Evolutionary conservation across 1,140 invertebrate species (phyloP).

Genomic region (Lanistes nyassanus): DNA sequence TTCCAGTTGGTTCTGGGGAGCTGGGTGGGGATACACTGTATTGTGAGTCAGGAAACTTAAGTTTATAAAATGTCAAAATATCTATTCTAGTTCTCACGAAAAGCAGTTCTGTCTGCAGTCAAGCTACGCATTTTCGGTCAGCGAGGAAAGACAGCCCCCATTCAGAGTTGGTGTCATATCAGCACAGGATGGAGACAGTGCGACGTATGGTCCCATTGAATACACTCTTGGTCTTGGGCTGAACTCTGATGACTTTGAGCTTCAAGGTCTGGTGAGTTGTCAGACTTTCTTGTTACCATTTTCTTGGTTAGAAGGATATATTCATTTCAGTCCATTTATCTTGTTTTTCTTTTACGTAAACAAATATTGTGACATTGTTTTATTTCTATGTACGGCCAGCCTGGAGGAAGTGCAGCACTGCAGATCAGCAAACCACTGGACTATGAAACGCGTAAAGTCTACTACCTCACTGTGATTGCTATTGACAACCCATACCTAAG

Average conservation of each 20-base stretch:
- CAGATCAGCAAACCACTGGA: slow-evolving; percentile 31
- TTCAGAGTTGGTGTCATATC: slow-evolving; percentile 31
- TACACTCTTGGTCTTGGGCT: slow-evolving; percentile 30
- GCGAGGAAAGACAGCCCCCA: slow-evolving; percentile 32
- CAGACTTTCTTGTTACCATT: no score
- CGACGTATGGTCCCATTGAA: slow-evolving; percentile 36
- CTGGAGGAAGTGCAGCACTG: neutral
- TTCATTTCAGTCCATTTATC: no score
- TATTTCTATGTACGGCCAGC: neutral
- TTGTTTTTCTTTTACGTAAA: neutral
- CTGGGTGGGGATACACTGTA: no score
- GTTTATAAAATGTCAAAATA: no score
- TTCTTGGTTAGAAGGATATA: no score
- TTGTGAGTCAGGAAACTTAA: no score
- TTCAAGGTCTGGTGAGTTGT: neutral
- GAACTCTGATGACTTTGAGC: slow-evolving; percentile 18
- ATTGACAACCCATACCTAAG: slow-evolving; percentile 36
- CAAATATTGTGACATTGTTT: neutral
- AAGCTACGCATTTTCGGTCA: slow-evolving; percentile 30
- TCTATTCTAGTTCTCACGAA: no score
- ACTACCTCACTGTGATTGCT: slow-evolving; percentile 38
- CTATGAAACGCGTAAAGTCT: slow-evolving; percentile 34
- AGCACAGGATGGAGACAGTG: slow-evolving; percentile 43
- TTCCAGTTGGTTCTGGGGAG: no score
- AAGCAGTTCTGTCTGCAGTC: slow-evolving; percentile 34